These are phyloP conservation scores for Spheniscus humboldti DNA, from an alignment of 2,797 vertebrate species.

Conservation along the genomic window DNA sequence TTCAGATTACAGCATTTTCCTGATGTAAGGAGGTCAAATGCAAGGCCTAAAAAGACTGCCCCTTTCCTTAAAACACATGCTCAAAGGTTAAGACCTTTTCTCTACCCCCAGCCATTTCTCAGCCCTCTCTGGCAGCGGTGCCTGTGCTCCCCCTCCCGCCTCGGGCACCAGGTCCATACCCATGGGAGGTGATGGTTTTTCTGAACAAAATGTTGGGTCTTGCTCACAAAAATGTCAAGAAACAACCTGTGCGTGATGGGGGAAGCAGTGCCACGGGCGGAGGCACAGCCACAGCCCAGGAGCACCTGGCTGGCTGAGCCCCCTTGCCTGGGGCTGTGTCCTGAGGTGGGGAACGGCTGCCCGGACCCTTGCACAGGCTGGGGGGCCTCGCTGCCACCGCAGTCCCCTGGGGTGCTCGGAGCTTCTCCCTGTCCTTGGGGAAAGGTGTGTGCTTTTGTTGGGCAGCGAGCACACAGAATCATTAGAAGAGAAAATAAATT, in stretches of 20 bases:
- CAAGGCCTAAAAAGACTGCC: neutral
- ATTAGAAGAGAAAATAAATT: neutral
- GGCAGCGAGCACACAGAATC: neutral
- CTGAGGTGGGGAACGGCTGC: neutral
- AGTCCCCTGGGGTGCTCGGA: neutral
- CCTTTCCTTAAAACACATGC: neutral
- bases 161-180: neutral
- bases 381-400: fast-evolving
- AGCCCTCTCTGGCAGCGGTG: neutral
- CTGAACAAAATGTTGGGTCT: neutral
- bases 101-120: neutral
- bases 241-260: fast-evolving
- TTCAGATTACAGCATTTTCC: neutral
- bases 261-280: fast-evolving
- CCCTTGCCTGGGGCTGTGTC: too few species aligned
- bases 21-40: neutral
- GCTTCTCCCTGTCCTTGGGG: neutral
- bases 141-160: fast-evolving
- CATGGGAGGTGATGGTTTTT: fast-evolving
- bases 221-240: neutral
- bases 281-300: neutral
- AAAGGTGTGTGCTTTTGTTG: constrained; percentile 56
- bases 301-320: fast-evolving
- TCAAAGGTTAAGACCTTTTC: neutral
- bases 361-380: fast-evolving